These are phyloP conservation scores for Acromyrmex heyeri DNA, from an alignment of 1,140 invertebrate genomes.

Conservation along the genomic window DNA sequence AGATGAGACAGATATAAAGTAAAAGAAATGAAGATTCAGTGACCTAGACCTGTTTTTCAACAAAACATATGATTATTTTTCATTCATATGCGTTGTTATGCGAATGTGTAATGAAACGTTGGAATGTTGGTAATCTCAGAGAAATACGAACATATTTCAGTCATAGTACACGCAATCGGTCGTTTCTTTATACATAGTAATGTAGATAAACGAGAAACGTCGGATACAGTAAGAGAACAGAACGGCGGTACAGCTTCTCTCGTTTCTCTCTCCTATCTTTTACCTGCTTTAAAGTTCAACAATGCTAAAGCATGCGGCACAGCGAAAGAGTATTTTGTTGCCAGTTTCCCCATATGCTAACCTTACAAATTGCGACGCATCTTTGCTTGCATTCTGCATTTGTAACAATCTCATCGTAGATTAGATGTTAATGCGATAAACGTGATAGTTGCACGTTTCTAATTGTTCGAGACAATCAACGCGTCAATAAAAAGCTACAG, in stretches of 20 bases:
- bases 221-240: slow-evolving; percentile 13
- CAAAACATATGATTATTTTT: not conserved
- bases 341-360: not conserved
- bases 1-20: not conserved
- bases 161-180: not conserved
- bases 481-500: not conserved
- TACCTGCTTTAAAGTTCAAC: slow-evolving; percentile 42
- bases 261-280: slow-evolving; percentile 1
- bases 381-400: not conserved
- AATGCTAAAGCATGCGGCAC: slow-evolving; percentile 6
- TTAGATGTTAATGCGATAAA: not conserved
- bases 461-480: slow-evolving; percentile 23
- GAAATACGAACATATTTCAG: slow-evolving; percentile 24
- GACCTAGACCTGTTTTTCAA: not conserved
- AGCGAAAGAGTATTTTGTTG: slow-evolving; percentile 14
- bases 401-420: not conserved
- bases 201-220: slow-evolving; percentile 47
- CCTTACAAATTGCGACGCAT: not conserved
- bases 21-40: not conserved
- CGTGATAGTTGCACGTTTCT: not conserved
- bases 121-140: slow-evolving; percentile 14
- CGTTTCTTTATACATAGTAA: slow-evolving; percentile 37
- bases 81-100: not conserved
- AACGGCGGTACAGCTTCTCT: not conserved
- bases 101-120: not conserved